Evolutionary conservation across 2,797 vertebrate species (phyloP).

Genomic region (Micropoecilia bifurca): DNA sequence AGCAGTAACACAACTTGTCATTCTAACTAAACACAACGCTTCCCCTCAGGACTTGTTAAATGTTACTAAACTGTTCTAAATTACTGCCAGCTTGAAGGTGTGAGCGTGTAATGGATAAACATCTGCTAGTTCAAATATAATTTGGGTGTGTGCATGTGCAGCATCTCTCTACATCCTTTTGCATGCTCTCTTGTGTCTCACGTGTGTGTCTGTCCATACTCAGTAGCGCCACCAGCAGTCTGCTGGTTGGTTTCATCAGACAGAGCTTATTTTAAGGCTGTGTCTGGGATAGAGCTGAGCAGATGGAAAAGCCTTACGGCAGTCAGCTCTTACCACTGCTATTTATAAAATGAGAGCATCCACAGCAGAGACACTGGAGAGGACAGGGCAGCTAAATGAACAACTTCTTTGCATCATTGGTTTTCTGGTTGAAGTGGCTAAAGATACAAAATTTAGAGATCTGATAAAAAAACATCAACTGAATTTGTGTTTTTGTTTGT

Average conservation of each 20-base stretch:
- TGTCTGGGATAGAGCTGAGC: conserved; percentile 58
- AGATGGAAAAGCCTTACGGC: conserved; percentile 49
- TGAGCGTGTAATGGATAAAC: not conserved
- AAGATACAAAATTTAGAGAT: not conserved
- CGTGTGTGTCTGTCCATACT: conserved; percentile 16
- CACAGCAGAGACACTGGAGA: conserved; percentile 3
- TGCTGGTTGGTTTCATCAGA: conserved; percentile 31
- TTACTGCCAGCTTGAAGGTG: conserved; percentile 21
- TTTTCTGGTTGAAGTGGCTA: not conserved
- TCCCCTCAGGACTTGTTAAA: conserved; percentile 22
- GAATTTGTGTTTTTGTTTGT: not conserved
- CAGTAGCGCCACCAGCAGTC: conserved; percentile 21
- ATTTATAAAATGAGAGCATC: conserved; percentile 51
- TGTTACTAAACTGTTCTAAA: conserved; percentile 36
- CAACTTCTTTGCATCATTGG: not conserved
- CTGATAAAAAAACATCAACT: not conserved
- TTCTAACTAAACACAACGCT: conserved; percentile 27
- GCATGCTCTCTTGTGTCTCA: not conserved
- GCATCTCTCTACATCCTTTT: not conserved
- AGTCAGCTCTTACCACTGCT: conserved; percentile 26
- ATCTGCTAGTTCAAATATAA: not conserved
- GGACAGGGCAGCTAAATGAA: conserved; percentile 6
- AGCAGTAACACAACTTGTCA: conserved; percentile 45
- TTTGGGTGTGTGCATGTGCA: not conserved
- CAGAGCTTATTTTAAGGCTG: conserved; percentile 23